Evolutionary conservation across 2,888 invertebrate species (phyloP), one percentile per base, ranked within the genome.

Genomic region (Caenorhabditis plicata): DNA sequence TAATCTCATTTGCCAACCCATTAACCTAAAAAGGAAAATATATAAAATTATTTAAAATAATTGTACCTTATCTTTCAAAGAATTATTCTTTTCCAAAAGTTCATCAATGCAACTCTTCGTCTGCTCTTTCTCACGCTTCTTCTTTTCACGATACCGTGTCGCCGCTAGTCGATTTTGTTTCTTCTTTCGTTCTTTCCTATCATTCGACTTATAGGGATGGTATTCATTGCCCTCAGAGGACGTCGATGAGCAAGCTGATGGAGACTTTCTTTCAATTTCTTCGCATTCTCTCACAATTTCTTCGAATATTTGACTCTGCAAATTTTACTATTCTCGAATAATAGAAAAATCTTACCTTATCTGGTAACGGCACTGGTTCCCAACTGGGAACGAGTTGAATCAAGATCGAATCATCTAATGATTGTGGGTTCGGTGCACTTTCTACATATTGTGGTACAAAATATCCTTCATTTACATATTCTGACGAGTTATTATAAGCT

Each of bases 231-330:
- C 15, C 22, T 64, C 67, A 17, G 19, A 39, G 9, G 51, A 54
- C 9, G 23, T 31, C 22, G 71, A 64, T 7, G 57, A 57, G 9
- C 17, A 44, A 19, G 55, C 56, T 7, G 74, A 71, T 15, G 57
- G 43, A 9, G 58, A 58, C 2, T 64, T 53, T 9, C 73, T 52
- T 39, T 76, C 75, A 50, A 77, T 77, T 51, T 76, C 75, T 29
- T 74, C 69, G 61, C 74, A 74, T 46, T 77, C 77, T n/a, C 73
- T 69, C 20, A 74, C 72, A 22, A 77, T 77, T 52, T 77, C 75
- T 42, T 76, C 71, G 40, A 72, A 64, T 33, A 77, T 77, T 45
- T 74, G 65, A 15, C 73, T 74, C 66, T 77, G 60, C 19, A 64
- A 61, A 20, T 31, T 36, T 9, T 2, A 31, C 23, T n/a, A 20